Base-by-base conservation (phyloP, 2,797 vertebrate species). In the Mallotus villosus region DNA sequence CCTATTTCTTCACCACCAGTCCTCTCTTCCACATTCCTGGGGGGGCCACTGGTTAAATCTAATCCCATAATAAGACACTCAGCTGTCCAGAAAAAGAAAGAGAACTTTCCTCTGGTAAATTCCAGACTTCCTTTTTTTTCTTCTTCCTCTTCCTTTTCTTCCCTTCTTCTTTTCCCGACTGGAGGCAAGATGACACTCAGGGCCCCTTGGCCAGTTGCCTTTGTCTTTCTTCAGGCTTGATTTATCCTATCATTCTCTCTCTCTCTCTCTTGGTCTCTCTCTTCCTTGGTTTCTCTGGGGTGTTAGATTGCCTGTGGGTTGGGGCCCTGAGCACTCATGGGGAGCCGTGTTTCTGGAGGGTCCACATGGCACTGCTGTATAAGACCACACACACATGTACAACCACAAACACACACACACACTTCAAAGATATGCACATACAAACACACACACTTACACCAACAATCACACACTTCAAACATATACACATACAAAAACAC, bases 31-130 rank as follows among this genome's bases (percentile, higher is more conserved):
- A 89, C 91, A 93, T 94, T 94, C 93, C 91, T 82, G 51, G 79
- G 86, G 86, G 86, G 32, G 85, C 81, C 77, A 88, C 90, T 93
- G 91, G 92, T 94, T 91, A 89, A 90, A 89, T 92, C 87, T 92
- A 94, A 94, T 93, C 92, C 92, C 86, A 92, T 92, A 93, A 93
- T 93, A 93, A 92, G 91, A 93, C 86, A 89, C 92, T 94, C 93
- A 94, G 92, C 93, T 94, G 93, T 93, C 92, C 85, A 81, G 82
- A 83, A 87, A 91, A 89, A 92, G 90, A 93, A 91, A 91, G 88
- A 93, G 71, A 90, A 88, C 90, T 91, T 92, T 92, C 86, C 88
- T 86, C 89, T 89, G 86, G 84, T 90, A 88, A 88, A 90, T 88
- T 89, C 83, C 87, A 87, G 67, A 90, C 86, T 91, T 88, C 87